phyloP scores from a whole-genome alignment of 1,140 invertebrate species.

The Pemphigus obesinymphae region DNA sequence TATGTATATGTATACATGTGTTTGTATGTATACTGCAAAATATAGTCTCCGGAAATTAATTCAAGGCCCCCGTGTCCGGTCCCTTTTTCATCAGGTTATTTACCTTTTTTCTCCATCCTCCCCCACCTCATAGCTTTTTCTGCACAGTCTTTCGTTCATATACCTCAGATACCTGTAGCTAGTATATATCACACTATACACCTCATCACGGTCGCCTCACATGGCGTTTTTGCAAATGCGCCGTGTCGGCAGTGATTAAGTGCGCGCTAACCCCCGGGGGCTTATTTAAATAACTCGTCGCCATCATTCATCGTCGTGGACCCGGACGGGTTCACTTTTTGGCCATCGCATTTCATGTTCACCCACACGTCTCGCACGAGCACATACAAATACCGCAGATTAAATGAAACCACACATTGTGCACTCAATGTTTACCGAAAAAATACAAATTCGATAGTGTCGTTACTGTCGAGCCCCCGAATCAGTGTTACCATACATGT shows the following conservation, averaged over 20 bases:
- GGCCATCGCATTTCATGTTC: constrained; percentile 13
- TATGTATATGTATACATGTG: too few relatives aligned
- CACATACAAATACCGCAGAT: too few relatives aligned
- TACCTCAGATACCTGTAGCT: too few relatives aligned
- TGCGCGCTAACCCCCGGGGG: background rate
- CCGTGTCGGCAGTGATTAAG: constrained; percentile 28
- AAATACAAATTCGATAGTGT: background rate
- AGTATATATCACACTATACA: background rate
- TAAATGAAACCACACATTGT: too few relatives aligned
- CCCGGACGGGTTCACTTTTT: constrained; percentile 18
- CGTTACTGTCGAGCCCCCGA: background rate
- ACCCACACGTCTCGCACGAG: background rate
- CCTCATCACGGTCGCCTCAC: background rate
- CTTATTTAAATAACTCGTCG: constrained; percentile 32
- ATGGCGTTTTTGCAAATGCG: background rate
- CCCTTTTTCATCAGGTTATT: background rate
- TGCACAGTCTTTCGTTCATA: background rate
- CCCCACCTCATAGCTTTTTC: background rate
- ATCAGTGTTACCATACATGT: too few relatives aligned
- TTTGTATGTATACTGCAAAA: too few relatives aligned
- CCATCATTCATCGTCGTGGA: constrained; percentile 26
- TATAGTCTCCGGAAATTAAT: constrained; percentile 35
- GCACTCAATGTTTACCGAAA: too few relatives aligned
- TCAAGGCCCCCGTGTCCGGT: constrained; percentile 8
- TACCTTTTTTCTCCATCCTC: background rate